Evolutionary conservation across 2,888 invertebrate genomes (phyloP), one percentile per base, ranked within the genome.

Genomic region (Lamproptera curius): DNA sequence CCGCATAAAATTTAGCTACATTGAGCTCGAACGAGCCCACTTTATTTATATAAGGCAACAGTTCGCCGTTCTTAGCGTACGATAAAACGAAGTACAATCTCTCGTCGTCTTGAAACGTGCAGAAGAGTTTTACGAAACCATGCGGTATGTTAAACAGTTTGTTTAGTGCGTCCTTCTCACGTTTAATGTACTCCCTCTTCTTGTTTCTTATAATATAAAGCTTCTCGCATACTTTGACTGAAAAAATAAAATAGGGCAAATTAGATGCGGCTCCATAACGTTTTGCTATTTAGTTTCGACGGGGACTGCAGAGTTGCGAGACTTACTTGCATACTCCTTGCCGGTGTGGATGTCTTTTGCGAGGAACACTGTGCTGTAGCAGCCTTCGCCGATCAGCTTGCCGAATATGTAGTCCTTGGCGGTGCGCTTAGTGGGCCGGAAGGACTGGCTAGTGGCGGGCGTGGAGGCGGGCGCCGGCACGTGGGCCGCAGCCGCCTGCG

Each of bases 211-310:
- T 91, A 61, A 99, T 97, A 79, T 97, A 95, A 42, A 92, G 90
- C 87, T 99, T 99, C 70, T 97, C 96, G 79, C 98, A 94, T n/a
- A 98, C 97, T 92, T 99, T 99, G 73, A 99, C 96, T 95, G 91
- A 45, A 91, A 49, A 45, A 20, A 33, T 11, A 36, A 26, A 17
- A 16, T 37, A 5, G 6, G 1, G 14, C n/a, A 23, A 42, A 33
- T 20, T 33, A 38, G 31, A n/a, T 42, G 20, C 20, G 20, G 20
- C 6, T 6, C 20, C 3, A 20, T 5, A 20, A n/a, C n/a, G n/a
- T n/a, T n/a, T n/a, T n/a, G n/a, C n/a, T n/a, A n/a, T n/a, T n/a
- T n/a, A n/a, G n/a, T n/a, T n/a, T n/a, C n/a, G n/a, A n/a, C n/a
- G n/a, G n/a, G n/a, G n/a, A n/a, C n/a, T n/a, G n/a, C n/a, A n/a